Conservation (phyloP, 2,888 invertebrate genomes). For the Harpagoxenus sublaevis region DNA sequence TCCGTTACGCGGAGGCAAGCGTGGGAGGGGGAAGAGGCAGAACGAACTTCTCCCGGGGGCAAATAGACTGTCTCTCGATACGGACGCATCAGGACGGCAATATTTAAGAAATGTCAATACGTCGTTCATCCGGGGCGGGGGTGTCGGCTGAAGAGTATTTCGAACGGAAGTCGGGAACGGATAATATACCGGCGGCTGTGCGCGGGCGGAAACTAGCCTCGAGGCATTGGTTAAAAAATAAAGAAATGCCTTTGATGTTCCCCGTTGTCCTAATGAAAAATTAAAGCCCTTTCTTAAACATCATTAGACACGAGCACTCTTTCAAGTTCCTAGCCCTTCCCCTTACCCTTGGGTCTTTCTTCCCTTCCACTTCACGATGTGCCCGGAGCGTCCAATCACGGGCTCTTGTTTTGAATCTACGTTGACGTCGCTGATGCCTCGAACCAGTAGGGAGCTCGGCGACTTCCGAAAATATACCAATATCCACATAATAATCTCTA, state of each 20-base stretch:
- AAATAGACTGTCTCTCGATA: slow-evolving; percentile 69
- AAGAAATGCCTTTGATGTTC: slow-evolving; percentile 84
- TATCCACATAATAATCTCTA: slow-evolving; percentile 38
- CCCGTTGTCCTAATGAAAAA: slow-evolving; percentile 85
- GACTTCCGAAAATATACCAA: slow-evolving; percentile 44
- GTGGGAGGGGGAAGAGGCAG: neutral
- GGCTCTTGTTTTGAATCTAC: slow-evolving; percentile 59
- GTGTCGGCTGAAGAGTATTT: slow-evolving; percentile 67
- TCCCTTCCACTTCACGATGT: slow-evolving; percentile 56
- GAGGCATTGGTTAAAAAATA: slow-evolving; percentile 84
- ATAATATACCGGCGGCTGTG: slow-evolving; percentile 72
- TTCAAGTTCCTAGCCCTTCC: slow-evolving; percentile 74
- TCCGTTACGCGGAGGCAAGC: slow-evolving; percentile 25
- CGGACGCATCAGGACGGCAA: slow-evolving; percentile 76
- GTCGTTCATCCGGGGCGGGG: slow-evolving; percentile 60
- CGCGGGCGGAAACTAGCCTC: slow-evolving; percentile 77
- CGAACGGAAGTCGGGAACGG: slow-evolving; percentile 74
- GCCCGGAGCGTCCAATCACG: slow-evolving; percentile 71
- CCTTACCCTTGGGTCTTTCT: slow-evolving; percentile 52
- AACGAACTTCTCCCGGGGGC: slow-evolving; percentile 43
- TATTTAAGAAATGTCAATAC: slow-evolving; percentile 85
- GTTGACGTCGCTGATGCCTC: slow-evolving; percentile 49
- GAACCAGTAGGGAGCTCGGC: slow-evolving; percentile 16
- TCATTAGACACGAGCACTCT: slow-evolving; percentile 85
- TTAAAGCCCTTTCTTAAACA: slow-evolving; percentile 86